Percentiles rank a stretch among this genome's conserved stretches.
These are phyloP conservation scores for Achroia grisella DNA, from an alignment of 1,140 invertebrate genomes.

Conservation along the genomic window DNA sequence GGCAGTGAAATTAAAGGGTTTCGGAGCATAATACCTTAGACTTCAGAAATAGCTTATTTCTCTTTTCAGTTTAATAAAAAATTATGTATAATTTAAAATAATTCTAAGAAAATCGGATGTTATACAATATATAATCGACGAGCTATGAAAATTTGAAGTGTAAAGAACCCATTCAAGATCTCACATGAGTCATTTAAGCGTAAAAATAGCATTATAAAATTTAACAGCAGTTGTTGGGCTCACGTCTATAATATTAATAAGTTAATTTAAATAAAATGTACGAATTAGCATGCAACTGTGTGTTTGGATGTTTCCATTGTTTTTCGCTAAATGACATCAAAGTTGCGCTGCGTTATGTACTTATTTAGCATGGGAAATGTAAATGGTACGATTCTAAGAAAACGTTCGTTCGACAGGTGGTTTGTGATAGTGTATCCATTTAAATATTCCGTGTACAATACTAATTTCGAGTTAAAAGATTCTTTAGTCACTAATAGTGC, in stretches of 20 bases:
- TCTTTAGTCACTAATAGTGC: not conserved
- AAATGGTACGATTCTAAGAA: conserved; percentile 59
- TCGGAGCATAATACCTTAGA: too few relatives aligned
- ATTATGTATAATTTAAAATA: too few relatives aligned
- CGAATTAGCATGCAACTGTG: conserved; percentile 55
- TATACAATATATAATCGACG: not conserved
- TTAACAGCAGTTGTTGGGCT: conserved; percentile 48
- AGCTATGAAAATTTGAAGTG: conserved; percentile 21
- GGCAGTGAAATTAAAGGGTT: too few relatives aligned
- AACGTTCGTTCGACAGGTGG: conserved; percentile 44
- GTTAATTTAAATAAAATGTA: conserved; percentile 68
- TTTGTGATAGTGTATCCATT: conserved; percentile 6
- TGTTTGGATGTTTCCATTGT: conserved; percentile 64
- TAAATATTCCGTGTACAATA: not conserved
- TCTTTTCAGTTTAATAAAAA: too few relatives aligned
- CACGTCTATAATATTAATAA: conserved; percentile 64
- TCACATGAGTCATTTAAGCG: conserved; percentile 52
- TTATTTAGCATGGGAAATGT: conserved; percentile 67
- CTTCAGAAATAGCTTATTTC: too few relatives aligned
- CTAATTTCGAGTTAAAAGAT: conserved; percentile 1
- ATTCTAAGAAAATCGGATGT: too few relatives aligned
- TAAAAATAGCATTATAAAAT: conserved; percentile 66
- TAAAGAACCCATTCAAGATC: conserved; percentile 42
- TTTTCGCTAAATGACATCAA: conserved; percentile 71
- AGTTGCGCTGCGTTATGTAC: conserved; percentile 57